These are phyloP conservation scores for Leucozona laternaria DNA, from an alignment of 2,888 invertebrate genomes.

Conservation along the genomic window DNA sequence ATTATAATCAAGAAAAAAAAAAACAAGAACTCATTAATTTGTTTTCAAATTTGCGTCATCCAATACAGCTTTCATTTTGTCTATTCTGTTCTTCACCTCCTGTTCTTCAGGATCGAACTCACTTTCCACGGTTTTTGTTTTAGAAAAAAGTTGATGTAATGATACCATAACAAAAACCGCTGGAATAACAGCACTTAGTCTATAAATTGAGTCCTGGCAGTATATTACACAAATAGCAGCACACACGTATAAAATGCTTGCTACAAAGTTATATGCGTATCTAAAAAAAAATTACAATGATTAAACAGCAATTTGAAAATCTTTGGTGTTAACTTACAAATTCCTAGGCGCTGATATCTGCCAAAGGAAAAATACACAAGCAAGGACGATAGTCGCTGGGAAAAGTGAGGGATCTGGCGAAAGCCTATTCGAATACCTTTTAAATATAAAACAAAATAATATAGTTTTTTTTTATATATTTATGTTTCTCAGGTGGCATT, in stretches of 20 bases:
- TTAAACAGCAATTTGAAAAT: conserved; percentile 9
- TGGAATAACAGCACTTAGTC: conserved; percentile 86
- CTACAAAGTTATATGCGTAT: conserved; percentile 75
- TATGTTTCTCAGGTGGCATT: conserved; percentile 79
- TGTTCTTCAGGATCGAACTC: conserved; percentile 44
- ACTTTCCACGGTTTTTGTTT: conserved; percentile 28
- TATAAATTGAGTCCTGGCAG: conserved; percentile 86
- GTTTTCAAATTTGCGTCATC: conserved; percentile 37
- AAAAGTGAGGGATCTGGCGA: conserved; percentile 87
- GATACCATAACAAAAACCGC: conserved; percentile 85
- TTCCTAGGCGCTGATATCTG: conserved; percentile 88
- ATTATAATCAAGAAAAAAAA: background rate
- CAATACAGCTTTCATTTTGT: conserved; percentile 72
- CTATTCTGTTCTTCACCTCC: conserved; percentile 61
- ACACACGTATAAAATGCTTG: conserved; percentile 84
- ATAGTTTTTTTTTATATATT: background rate
- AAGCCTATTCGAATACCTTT: conserved; percentile 68
- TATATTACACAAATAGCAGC: conserved; percentile 86
- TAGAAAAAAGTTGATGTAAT: conserved; percentile 85
- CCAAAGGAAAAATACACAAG: conserved; percentile 87
- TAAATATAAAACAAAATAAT: background rate
- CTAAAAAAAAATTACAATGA: conserved; percentile 65
- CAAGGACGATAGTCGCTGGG: conserved; percentile 86
- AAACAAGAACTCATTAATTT: conserved; percentile 29
- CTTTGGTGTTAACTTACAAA: conserved; percentile 85